Evolutionary conservation across 2,888 invertebrate species (phyloP).

Genomic region (Bombyx huttoni): DNA sequence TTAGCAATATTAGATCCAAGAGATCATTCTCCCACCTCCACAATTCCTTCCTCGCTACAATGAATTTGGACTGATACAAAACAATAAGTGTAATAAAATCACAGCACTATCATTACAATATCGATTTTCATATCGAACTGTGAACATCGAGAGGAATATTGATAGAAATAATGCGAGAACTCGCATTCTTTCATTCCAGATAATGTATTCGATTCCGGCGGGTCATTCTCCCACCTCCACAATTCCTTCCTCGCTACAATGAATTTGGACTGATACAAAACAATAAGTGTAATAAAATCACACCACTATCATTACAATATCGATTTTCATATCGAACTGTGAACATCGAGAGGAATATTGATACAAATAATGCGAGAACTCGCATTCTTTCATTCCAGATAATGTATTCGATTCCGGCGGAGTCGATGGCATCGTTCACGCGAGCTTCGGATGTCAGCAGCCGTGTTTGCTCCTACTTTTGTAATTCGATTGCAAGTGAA

Average conservation of each 20-base stretch:
- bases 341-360: slow-evolving; percentile 24
- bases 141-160: slow-evolving; percentile 23
- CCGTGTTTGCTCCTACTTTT: slow-evolving; percentile 7
- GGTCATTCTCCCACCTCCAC: too few relatives aligned
- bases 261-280: too few relatives aligned
- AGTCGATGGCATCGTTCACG: slow-evolving; percentile 64
- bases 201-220: slow-evolving; percentile 57
- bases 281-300: neutral
- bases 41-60: too few relatives aligned
- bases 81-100: too few relatives aligned
- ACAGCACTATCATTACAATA: neutral
- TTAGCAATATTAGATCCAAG: too few relatives aligned
- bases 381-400: slow-evolving; percentile 45
- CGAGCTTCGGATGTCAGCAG: slow-evolving; percentile 45
- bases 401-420: slow-evolving; percentile 54
- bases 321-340: slow-evolving; percentile 16
- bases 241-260: too few relatives aligned
- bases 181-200: slow-evolving; percentile 42
- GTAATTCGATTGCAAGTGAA: neutral
- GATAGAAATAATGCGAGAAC: slow-evolving; percentile 54
- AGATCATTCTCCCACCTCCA: too few relatives aligned
- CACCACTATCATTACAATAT: neutral
- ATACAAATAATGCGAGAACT: slow-evolving; percentile 53
- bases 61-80: too few relatives aligned
- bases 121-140: slow-evolving; percentile 16